Evolutionary conservation across 2,113 vertebrate species (phyloP), one percentile per base, ranked within the genome.

Genomic region (Myrmophylax atrothorax): DNA sequence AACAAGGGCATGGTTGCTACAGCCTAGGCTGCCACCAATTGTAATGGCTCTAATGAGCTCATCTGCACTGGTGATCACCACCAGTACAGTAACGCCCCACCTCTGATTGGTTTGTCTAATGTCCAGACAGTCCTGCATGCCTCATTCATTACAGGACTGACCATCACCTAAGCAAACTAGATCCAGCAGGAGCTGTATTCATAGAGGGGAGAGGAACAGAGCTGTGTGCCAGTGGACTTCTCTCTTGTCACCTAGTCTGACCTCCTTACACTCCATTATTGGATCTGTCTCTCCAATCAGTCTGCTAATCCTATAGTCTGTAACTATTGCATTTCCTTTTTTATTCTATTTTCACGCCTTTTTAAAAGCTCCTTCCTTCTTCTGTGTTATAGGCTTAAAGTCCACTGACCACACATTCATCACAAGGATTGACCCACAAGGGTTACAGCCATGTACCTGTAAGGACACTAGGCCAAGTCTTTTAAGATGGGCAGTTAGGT

Each of bases 161-260:
- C 29, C 44, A 17, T 29, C 6, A 4, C 20, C 42, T 53, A 64
- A 49, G 58, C 56, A 70, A 88, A 20, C 26, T 62, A 73, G 23
- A 69, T 73, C 37, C 53, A 59, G 38, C 47, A 68, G 44, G 18
- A 90, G 20, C 37, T 73, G 40, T 24, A 22, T 18, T 28, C 25
- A 28, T 4, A 28, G 8, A 12, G 33, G 13, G 10, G 35, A 75
- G 35, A 47, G 6, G 28, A 79, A 75, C 38, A 56, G 26, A 38
- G 29, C 62, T 47, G 20, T 26, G 3, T 3, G 2, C 23, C 1
- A 0, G 22, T 0, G 0, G 68, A 18, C 26, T 49, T 69, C 44
- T 88, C 28, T 73, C 33, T 23, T 53, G 25, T n/a, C 35, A 58
- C 23, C 33, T 67, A 14, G 7, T 59, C 31, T n/a, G 33, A 68